Conservation (phyloP, 2,797 vertebrate genomes). For the Macropus fuliginosus region DNA sequence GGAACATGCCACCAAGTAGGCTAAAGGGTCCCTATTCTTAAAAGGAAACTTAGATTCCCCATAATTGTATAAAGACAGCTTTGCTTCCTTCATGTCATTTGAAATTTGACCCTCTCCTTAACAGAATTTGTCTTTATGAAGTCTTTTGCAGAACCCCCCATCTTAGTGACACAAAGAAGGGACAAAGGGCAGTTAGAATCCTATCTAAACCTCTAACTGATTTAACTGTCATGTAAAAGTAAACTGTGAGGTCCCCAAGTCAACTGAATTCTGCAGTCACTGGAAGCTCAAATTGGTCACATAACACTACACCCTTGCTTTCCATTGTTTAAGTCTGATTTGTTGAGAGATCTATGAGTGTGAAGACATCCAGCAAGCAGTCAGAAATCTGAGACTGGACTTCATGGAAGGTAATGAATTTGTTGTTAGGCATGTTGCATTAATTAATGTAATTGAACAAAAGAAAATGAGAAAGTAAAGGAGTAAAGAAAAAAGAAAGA, state of each 20-base stretch:
- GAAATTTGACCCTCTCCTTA: background rate
- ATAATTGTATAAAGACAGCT: background rate
- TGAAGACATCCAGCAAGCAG: background rate
- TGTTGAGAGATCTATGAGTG: background rate
- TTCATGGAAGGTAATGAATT: constrained; percentile 13
- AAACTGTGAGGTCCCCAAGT: background rate
- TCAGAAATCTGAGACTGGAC: background rate
- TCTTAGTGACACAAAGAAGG: background rate
- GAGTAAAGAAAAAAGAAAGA: constrained; percentile 28
- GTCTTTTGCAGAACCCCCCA: background rate
- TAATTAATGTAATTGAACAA: background rate
- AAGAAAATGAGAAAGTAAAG: constrained; percentile 28
- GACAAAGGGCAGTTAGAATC: background rate
- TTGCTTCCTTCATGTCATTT: background rate
- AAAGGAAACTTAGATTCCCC: background rate
- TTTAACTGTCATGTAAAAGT: background rate
- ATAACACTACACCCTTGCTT: background rate
- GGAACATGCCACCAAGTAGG: background rate
- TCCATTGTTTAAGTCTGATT: background rate
- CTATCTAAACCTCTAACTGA: background rate
- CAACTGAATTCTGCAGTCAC: background rate
- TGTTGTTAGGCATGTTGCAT: constrained; percentile 6
- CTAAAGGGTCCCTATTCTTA: background rate
- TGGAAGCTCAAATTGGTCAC: background rate
- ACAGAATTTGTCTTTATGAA: background rate